Base-by-base conservation (phyloP, 2,797 vertebrate genomes). In the Malurus leucopterus region DNA sequence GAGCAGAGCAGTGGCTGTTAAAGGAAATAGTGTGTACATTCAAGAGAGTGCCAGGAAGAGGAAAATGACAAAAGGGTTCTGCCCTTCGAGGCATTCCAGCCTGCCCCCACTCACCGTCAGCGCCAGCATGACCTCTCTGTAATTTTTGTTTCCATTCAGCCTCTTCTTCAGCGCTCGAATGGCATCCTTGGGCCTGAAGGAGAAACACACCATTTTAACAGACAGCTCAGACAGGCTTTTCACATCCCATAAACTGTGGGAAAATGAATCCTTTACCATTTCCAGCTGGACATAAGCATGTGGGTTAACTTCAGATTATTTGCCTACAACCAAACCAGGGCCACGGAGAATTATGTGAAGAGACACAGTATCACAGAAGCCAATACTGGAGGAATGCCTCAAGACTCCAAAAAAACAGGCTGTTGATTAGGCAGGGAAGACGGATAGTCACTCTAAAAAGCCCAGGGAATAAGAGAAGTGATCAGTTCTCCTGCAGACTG, bases 111-210 rank as follows among this genome's bases (percentile, higher is more conserved):
- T 98, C 95, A 99, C 99, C 68, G 99, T 99, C 93, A 99, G 96
- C 1, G 99, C 98, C 95, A 99, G 93, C 99, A 99, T 99, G 92
- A 99, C 99, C 94, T 99, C 99, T 91, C 98, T 98, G 93, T 99
- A 99, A 96, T 99, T 99, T 93, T 98, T 98, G 97, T 99, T 99
- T 84, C 99, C 99, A 29, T 98, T 99, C 73, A 99, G 97, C 78
- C 98, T 98, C 96, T 99, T 99, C 97, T 99, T 99, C 78, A 99
- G 97, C 1, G 99, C 99, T 91, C 98, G 98, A 74, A 99, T 99
- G 64, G 99, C 99, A 95, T 99, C 99, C 96, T 99, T 99, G 69
- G 99, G 99, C 70, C 99, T 99, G 92, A 61, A 91, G 68, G 64
- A 84, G 82, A 95, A 92, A 91, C 24, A 90, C 7, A 78, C 6